Percentiles rank a stretch among this genome's conserved stretches.
These are phyloP conservation scores for Scatophagus argus DNA, from an alignment of 2,113 vertebrate genomes.

Conservation along the genomic window DNA sequence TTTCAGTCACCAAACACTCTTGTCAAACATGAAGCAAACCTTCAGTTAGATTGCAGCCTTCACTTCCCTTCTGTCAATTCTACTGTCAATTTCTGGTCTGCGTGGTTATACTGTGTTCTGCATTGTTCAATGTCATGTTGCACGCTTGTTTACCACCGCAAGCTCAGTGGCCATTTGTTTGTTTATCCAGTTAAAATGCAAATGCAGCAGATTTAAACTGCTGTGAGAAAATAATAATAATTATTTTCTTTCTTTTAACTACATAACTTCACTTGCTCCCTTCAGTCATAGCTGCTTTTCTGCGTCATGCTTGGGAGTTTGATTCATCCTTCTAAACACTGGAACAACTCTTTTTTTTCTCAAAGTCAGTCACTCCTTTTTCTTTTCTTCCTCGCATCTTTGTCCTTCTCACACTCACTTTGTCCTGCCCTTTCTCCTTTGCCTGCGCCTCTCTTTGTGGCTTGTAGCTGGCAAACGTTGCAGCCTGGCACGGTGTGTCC, in stretches of 20 bases:
- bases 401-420: constrained; percentile 28
- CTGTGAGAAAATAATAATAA: constrained; percentile 12
- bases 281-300: background rate
- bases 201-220: constrained; percentile 8
- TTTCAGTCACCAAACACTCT: background rate
- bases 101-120: background rate
- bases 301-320: constrained; percentile 4
- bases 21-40: background rate
- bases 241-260: no score
- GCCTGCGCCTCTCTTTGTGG: constrained; percentile 62
- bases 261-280: constrained; percentile 17
- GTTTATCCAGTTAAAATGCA: background rate
- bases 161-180: background rate
- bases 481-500: constrained; percentile 64
- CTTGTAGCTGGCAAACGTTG: constrained; percentile 73
- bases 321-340: constrained; percentile 15
- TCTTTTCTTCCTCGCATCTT: constrained; percentile 11
- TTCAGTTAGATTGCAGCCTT: background rate
- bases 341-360: constrained; percentile 4
- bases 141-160: background rate
- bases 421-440: constrained; percentile 50
- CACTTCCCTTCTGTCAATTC: background rate
- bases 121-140: no score
- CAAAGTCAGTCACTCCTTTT: constrained; percentile 13
- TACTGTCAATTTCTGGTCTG: background rate